Evolutionary conservation across 2,113 vertebrate species (phyloP), one percentile per base, ranked within the genome.

Genomic region (Circaetus gallicus): DNA sequence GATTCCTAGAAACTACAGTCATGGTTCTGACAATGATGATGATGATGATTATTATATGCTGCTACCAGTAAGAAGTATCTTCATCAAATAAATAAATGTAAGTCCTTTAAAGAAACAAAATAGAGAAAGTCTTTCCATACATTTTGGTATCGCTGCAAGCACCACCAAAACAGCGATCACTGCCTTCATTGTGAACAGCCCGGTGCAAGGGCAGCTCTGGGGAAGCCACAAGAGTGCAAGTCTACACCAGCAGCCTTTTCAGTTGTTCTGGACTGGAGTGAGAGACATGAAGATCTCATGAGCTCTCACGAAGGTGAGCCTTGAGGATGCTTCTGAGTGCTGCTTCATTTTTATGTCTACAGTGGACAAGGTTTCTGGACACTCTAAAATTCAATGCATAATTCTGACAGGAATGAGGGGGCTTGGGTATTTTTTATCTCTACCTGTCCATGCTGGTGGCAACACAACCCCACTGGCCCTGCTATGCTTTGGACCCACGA

Each of bases 401-500:
- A 61, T 76, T 89, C 14, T 74, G 55, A 66, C 10, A 53, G 0
- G 1, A n/a, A 43, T 36, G 36, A 40, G 14, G 16, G 6, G 4
- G 2, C 14, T 42, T 86, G 6, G 6, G 4, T 69, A 13, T 0
- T 16, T 93, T 93, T 95, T 40, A 29, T 36, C 8, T 29, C 25
- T 66, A 22, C 20, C 10, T 92, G 38, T 6, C 70, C 47, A n/a
- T 59, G 34, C 8, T 94, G 22, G 3, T 55, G n/a, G 52, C 16
- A 47, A 15, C 7, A n/a, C 11, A 62, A 8, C 6, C 11, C 24
- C 16, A 7, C 10, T 40, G 43, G 20, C 11, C n/a, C 40, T 79
- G n/a, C 38, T 83, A 2, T 26, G 11, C 25, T 86, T 77, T 32
- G 5, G 28, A 38, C 7, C 5, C 18, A 13, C 0, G 0, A 58